Base-by-base conservation (phyloP, 2,888 invertebrate species). In the Electrophaes corylata region DNA sequence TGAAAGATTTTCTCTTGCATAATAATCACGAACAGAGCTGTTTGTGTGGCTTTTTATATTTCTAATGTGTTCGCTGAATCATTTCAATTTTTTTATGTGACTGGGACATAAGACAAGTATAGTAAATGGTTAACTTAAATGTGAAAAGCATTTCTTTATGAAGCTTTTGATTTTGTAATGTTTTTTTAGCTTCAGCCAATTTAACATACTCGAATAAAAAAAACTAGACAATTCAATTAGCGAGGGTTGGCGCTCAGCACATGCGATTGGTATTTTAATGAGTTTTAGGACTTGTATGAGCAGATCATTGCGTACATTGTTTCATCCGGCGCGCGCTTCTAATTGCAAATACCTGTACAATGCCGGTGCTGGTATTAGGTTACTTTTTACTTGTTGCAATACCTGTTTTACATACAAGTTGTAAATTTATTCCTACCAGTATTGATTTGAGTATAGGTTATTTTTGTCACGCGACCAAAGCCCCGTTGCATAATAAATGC, bases 331-430 rank as follows among this genome's bases (percentile, higher is more conserved):
- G 8, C 43, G 51, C 48, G 49, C 12, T 60, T 50, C 26, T 2
- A 1, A 65, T 62, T 62, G 52, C 48, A 20, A 60, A 62, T 62
- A 45, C 57, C 59, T 8, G 10, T 8, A 10, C 20, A 20, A 20
- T 20, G 20, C 20, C 20, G 20, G 20, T 3, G 20, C 3, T 4
- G 20, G 20, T 20, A 20, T 20, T 20, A 4, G 4, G 26, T 29
- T 10, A 1, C 10, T 29, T 29, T 29, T 29, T 29, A 29, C 26
- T 29, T 29, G 26, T 29, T 29, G 8, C 26, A 29, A 29, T 29
- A 8, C 10, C 26, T 10, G n/a, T n/a, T n/a, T n/a, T n/a, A n/a
- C n/a, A 29, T 29, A 29, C 26, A 5, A 10, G 10, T 10, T 29
- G 26, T 29, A 29, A 29, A 29, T 29, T 8, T 10, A 29, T 29